Evolutionary conservation across 2,888 invertebrate genomes (phyloP).

Genomic region (Theretra japonica): DNA sequence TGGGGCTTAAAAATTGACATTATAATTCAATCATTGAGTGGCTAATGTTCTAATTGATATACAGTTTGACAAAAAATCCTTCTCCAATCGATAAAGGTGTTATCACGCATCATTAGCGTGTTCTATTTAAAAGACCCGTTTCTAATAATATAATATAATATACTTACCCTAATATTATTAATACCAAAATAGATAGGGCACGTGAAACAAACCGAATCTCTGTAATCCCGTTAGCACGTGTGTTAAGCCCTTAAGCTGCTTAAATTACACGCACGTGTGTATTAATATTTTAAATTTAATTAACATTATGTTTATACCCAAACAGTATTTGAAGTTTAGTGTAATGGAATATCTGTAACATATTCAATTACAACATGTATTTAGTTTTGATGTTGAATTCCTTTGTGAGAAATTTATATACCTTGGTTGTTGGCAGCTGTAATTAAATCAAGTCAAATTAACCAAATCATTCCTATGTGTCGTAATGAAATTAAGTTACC

Average conservation of each 20-base stretch:
- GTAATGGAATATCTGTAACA: neutral
- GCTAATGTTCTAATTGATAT: too few relatives aligned
- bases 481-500: too few relatives aligned
- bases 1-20: too few relatives aligned
- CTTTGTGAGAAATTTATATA: neutral
- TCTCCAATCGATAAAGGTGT: too few relatives aligned
- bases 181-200: neutral
- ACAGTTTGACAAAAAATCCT: too few relatives aligned
- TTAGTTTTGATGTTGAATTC: neutral
- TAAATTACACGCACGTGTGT: neutral
- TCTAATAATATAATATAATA: too few relatives aligned
- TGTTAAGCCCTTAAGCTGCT: neutral
- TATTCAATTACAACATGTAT: neutral
- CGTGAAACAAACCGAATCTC: neutral
- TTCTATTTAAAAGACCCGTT: too few relatives aligned
- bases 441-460: too few relatives aligned
- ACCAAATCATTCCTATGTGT: too few relatives aligned
- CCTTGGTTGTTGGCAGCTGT: too few relatives aligned
- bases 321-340: neutral
- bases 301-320: neutral
- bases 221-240: neutral
- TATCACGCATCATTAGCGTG: too few relatives aligned
- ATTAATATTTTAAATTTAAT: slow-evolving; percentile 2
- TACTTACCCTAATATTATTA: neutral
- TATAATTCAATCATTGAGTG: too few relatives aligned